Evolutionary conservation across 2,797 vertebrate genomes (phyloP).

Genomic region (Melanotaenia nigrans): DNA sequence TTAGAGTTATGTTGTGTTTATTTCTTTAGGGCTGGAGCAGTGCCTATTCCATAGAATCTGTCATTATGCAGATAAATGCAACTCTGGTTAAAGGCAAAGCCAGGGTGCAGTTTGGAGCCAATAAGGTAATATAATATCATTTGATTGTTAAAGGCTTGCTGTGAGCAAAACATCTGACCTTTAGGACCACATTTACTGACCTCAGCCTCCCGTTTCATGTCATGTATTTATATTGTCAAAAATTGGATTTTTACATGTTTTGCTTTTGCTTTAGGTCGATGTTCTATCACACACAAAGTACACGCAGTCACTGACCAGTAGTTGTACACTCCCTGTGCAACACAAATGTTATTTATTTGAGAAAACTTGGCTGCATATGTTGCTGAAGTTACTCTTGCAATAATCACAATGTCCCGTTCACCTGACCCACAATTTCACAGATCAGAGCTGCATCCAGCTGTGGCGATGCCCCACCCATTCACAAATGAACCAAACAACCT

Average conservation of each 20-base stretch:
- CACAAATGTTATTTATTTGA: too few relatives aligned
- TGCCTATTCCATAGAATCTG: constrained; percentile 98
- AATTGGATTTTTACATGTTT: neutral
- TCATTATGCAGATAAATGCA: constrained; percentile 99
- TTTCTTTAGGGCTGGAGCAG: constrained; percentile 94
- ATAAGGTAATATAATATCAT: constrained; percentile 87
- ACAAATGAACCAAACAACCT: neutral
- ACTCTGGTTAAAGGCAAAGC: constrained; percentile 99
- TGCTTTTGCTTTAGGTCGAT: neutral
- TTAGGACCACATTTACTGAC: neutral
- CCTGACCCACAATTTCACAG: neutral
- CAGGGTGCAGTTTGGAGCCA: constrained; percentile 98
- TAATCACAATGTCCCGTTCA: neutral
- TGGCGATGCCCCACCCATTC: too few relatives aligned
- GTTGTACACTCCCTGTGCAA: neutral
- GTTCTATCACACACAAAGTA: neutral
- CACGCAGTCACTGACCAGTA: neutral
- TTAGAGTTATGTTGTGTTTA: constrained; percentile 14
- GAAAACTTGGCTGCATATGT: too few relatives aligned
- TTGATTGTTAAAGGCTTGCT: neutral
- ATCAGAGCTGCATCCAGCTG: neutral
- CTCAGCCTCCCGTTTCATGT: neutral
- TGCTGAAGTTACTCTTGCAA: too few relatives aligned
- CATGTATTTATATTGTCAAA: neutral
- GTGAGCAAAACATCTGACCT: neutral